Evolutionary conservation across 2,113 vertebrate species (phyloP).

Genomic region (Corythoichthys intestinalis): DNA sequence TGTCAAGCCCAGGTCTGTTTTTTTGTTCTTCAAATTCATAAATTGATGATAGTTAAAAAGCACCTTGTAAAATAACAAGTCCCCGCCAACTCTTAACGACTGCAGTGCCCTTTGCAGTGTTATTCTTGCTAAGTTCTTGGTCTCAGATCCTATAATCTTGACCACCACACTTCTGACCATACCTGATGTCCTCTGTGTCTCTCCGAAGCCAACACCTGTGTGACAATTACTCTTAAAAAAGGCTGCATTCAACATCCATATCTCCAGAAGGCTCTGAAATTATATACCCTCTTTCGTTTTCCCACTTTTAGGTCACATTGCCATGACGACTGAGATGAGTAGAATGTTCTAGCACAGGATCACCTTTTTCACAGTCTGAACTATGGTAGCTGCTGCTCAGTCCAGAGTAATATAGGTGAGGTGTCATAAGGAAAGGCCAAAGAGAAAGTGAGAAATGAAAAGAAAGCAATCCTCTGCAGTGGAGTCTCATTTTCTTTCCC

Average conservation of each 20-base stretch:
- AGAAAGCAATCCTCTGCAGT: slow-evolving; percentile 4
- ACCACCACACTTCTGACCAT: not conserved
- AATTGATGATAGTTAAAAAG: too few species aligned
- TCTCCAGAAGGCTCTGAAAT: not conserved
- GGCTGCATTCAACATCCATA: not conserved
- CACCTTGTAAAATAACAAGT: too few species aligned
- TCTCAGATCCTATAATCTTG: too few species aligned
- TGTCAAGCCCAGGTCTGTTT: too few species aligned
- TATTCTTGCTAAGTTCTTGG: too few species aligned
- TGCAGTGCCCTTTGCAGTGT: too few species aligned
- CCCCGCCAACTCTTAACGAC: too few species aligned
- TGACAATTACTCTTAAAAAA: not conserved
- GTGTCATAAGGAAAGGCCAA: slow-evolving; percentile 8
- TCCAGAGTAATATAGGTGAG: slow-evolving; percentile 1
- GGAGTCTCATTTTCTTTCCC: slow-evolving; percentile 11
- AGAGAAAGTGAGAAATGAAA: not conserved
- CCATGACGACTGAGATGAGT: slow-evolving; percentile 79
- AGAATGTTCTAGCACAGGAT: slow-evolving; percentile 76
- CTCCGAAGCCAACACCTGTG: not conserved
- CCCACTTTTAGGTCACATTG: slow-evolving; percentile 67
- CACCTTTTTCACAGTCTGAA: slow-evolving; percentile 77
- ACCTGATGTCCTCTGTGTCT: not conserved
- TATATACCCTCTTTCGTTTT: not conserved
- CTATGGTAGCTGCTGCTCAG: slow-evolving; percentile 10
- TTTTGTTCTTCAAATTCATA: too few species aligned